phyloP scores from a whole-genome alignment of 2,113 vertebrate species.

The Orthochromis indermauri region DNA sequence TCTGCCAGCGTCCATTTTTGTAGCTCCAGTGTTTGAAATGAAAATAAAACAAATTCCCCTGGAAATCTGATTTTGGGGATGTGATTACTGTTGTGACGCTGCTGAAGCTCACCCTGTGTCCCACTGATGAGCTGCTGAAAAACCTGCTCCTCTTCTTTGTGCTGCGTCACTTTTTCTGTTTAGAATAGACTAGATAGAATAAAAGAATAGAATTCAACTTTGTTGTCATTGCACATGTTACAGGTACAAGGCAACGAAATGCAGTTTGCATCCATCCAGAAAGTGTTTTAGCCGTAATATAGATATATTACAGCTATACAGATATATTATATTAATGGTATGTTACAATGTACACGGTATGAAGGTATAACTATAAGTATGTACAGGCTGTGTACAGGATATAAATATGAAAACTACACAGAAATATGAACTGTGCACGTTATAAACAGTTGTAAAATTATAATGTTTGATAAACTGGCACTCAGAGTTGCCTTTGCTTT shows the following conservation, averaged over 20 bases:
- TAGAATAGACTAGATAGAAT: neutral
- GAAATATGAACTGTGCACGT: fast-evolving
- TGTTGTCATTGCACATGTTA: neutral
- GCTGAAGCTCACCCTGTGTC: neutral
- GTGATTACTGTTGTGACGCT: fast-evolving
- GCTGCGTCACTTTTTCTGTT: neutral
- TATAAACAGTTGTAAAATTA: neutral
- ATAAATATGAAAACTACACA: neutral
- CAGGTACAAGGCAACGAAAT: neutral
- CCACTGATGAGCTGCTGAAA: neutral
- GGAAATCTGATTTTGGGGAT: neutral
- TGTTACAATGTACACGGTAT: fast-evolving
- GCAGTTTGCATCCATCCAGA: neutral
- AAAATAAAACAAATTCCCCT: neutral
- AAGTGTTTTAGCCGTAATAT: fast-evolving
- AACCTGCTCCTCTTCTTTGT: neutral
- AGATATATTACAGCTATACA: neutral
- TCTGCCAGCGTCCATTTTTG: neutral
- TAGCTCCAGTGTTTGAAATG: neutral
- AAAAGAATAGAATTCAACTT: neutral
- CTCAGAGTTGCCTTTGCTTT: neutral
- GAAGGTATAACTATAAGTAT: neutral
- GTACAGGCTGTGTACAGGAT: neutral
- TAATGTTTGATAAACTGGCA: neutral
- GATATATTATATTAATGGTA: neutral